Percentiles rank a stretch among this genome's conserved stretches.
Conservation (phyloP, 2,797 vertebrate genomes). For the Melopsittacus undulatus region DNA sequence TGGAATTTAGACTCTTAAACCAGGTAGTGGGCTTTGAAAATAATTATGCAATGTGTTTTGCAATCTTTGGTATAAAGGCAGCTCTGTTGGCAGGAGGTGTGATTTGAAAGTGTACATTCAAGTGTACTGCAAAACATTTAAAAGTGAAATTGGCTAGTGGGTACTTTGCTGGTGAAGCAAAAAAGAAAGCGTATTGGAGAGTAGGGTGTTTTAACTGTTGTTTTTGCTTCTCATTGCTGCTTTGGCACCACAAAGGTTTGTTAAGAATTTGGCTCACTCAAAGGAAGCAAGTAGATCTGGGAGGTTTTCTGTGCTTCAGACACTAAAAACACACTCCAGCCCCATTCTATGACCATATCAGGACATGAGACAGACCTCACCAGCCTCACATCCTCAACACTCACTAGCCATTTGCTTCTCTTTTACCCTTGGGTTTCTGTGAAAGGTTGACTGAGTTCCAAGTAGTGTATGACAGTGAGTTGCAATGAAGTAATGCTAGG, state of each 20-base stretch:
- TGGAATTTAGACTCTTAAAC: not conserved
- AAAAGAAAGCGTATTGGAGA: not conserved
- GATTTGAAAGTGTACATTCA: not conserved
- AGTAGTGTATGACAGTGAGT: not conserved
- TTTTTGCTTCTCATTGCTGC: not conserved
- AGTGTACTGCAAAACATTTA: not conserved
- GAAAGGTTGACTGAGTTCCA: not conserved
- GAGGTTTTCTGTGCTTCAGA: not conserved
- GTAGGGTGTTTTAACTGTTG: not conserved
- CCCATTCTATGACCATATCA: not conserved
- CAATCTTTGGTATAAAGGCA: not conserved
- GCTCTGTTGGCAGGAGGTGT: not conserved
- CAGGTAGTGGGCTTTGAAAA: not conserved
- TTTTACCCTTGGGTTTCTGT: not conserved
- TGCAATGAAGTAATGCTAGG: not conserved
- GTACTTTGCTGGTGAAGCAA: not conserved
- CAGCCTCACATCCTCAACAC: not conserved
- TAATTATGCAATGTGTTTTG: not conserved
- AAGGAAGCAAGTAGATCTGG: not conserved
- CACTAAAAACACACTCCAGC: fast-evolving
- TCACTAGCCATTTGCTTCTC: not conserved
- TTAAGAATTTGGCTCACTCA: not conserved
- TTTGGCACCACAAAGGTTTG: not conserved
- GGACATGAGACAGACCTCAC: not conserved
- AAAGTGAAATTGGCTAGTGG: not conserved